These are phyloP conservation scores for Dorcus hopei DNA, from an alignment of 2,888 invertebrate species.

Conservation along the genomic window DNA sequence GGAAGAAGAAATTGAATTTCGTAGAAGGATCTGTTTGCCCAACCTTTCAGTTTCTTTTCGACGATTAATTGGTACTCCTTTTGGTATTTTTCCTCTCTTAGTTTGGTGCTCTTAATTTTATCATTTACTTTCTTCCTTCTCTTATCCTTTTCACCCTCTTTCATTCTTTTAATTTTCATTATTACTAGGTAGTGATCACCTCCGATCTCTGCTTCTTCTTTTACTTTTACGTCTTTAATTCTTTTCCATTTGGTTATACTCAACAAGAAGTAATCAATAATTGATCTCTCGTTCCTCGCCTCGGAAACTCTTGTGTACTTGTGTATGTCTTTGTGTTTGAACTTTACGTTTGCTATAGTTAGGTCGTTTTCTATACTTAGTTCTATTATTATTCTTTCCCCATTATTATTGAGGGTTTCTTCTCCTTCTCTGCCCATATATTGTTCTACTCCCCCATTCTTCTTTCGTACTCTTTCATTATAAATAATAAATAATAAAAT, in stretches of 20 bases:
- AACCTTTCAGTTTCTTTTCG: too few species aligned
- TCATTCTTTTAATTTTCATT: not conserved
- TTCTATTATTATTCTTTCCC: conserved; percentile 13
- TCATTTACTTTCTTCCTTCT: conserved; percentile 3
- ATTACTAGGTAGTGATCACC: conserved; percentile 7
- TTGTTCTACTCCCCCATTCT: conserved; percentile 5
- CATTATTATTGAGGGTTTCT: conserved; percentile 5
- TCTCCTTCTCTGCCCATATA: conserved; percentile 10
- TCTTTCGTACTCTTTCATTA: too few species aligned
- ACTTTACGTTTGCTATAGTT: not conserved
- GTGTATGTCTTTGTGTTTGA: not conserved
- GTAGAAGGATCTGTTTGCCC: conserved; percentile 1
- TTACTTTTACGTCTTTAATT: conserved; percentile 7
- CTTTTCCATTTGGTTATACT: not conserved
- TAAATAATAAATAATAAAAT: too few species aligned
- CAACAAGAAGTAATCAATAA: conserved; percentile 6
- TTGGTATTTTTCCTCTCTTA: too few species aligned
- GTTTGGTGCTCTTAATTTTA: conserved; percentile 5
- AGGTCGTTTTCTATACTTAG: conserved; percentile 2
- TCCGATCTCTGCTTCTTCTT: conserved; percentile 2
- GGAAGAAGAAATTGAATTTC: too few species aligned
- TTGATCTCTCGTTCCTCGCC: too few species aligned
- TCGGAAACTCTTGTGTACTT: too few species aligned
- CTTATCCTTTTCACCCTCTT: conserved; percentile 1
- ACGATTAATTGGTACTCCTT: too few species aligned